Base-by-base conservation (phyloP, 1,140 invertebrate genomes). In the Trypoxylus dichotomus region DNA sequence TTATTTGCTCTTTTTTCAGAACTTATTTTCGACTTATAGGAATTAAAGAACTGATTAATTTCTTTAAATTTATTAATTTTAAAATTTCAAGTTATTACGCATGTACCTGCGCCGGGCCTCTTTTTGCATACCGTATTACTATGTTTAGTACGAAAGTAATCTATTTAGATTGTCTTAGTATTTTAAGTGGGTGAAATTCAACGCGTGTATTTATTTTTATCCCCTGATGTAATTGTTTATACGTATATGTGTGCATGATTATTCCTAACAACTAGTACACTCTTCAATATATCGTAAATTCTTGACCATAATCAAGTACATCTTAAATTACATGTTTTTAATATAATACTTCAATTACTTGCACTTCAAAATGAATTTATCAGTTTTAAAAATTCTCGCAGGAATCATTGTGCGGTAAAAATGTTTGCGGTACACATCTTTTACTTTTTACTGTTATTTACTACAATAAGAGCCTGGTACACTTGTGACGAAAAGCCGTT, bases 401-500 rank as follows among this genome's bases (percentile, higher is more conserved):
- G 60, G 47, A n/a, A 25, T 68, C 27, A 68, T 27, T 68, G 21
- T 68, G 10, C n/a, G 2, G 5, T 68, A 68, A 68, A 68, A 21
- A 68, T 68, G 60, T 27, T 11, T 11, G 27, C 21, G 8, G 60
- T 68, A 68, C 60, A 24, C 24, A 27, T 68, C 60, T 27, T 68
- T n/a, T 74, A 8, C 37, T 74, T 74, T 74, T 25, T 42, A 1
- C 3, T 41, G 15, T 41, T 74, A 74, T 0, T 74, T 19, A 47
- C 42, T 24, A 25, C 41, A 10, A 24, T 75, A 47, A 6, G 25
- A 54, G 15, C 19, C 25, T 75, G 74, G 74, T 75, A 54, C 24
- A 75, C 74, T 25, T 75, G 74, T 27, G 43, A 43, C 10, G 74
- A 75, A 7, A 75, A 75, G 25, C 24, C 42, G 0, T 75, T 75